Percentiles rank a stretch among this genome's conserved stretches.
Conservation (phyloP, 2,113 vertebrate species). For the Notothenia rossii region DNA sequence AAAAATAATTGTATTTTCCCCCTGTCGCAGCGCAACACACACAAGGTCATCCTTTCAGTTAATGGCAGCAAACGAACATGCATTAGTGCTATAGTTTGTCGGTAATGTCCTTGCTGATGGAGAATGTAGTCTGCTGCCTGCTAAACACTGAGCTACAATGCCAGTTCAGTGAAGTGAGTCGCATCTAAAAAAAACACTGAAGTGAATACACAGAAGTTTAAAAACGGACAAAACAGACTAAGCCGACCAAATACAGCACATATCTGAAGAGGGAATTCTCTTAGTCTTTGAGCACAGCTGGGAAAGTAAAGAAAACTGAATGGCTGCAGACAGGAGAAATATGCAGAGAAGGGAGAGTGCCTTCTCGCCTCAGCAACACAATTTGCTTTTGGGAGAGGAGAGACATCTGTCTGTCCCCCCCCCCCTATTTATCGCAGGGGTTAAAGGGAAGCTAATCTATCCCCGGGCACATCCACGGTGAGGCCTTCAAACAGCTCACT, state of each 20-base stretch:
- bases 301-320: conserved; percentile 7
- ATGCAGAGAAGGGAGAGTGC: conserved; percentile 6
- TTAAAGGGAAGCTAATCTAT: conserved; percentile 57
- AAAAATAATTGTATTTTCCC: not conserved
- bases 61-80: conserved; percentile 5
- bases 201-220: conserved; percentile 5
- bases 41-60: conserved; percentile 8
- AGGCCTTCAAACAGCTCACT: conserved; percentile 52
- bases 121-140: conserved; percentile 5
- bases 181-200: not conserved
- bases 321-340: not conserved
- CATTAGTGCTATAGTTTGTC: not conserved
- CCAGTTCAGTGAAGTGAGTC: not conserved
- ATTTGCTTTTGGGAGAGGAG: conserved; percentile 40
- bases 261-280: not conserved
- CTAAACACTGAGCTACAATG: not conserved
- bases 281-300: conserved; percentile 1
- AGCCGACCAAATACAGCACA: not conserved
- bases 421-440: conserved; percentile 38
- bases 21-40: not conserved
- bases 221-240: conserved; percentile 1
- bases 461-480: conserved; percentile 35
- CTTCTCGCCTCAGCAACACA: not conserved
- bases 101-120: conserved; percentile 6
- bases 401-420: conserved; percentile 30